Evolutionary conservation across 2,113 vertebrate species (phyloP).

Genomic region (Chiloscyllium plagiosum): DNA sequence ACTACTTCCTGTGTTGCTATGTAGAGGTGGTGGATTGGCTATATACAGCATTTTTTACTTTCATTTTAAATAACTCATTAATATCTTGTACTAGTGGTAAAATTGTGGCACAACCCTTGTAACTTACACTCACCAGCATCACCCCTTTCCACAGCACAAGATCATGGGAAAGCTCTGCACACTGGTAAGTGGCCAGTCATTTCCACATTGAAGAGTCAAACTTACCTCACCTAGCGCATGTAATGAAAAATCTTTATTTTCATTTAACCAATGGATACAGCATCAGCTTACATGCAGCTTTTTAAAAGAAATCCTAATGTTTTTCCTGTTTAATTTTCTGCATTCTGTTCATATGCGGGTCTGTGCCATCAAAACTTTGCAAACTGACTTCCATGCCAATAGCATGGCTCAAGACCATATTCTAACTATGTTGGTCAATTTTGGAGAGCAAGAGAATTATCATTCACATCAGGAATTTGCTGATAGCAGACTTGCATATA

Average conservation of each 20-base stretch:
- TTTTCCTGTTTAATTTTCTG: neutral
- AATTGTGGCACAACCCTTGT: neutral
- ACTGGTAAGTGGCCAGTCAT: slow-evolving; percentile 32
- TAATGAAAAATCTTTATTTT: neutral
- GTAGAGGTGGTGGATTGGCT: neutral
- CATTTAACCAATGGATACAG: neutral
- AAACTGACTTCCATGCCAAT: neutral
- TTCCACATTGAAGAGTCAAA: slow-evolving; percentile 11
- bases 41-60: neutral
- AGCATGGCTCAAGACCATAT: neutral
- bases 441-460: neutral
- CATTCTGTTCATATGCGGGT: slow-evolving; percentile 26
- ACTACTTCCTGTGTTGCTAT: neutral
- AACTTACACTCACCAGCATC: slow-evolving; percentile 34
- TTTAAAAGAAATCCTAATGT: neutral
- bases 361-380: neutral
- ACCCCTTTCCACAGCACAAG: slow-evolving; percentile 38
- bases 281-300: neutral
- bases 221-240: slow-evolving; percentile 21
- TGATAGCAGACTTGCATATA: slow-evolving; percentile 30
- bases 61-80: slow-evolving; percentile 27
- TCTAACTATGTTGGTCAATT: neutral
- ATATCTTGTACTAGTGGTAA: slow-evolving; percentile 23
- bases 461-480: neutral
- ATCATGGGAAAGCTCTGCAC: slow-evolving; percentile 34